phyloP scores from a whole-genome alignment of 2,888 invertebrate genomes.

The Achlya flavicornis region DNA sequence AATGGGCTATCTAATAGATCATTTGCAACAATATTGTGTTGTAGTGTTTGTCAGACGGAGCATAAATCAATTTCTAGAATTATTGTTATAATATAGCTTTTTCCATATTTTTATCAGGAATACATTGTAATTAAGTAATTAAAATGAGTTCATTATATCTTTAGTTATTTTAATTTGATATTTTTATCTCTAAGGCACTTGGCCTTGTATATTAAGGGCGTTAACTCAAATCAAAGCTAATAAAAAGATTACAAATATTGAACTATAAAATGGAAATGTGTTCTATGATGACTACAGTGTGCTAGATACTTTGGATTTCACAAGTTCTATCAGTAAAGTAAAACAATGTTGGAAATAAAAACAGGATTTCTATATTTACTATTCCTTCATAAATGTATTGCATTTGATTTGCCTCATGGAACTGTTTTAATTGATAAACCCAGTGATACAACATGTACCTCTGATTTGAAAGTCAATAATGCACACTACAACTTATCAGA shows the following conservation, averaged over 20 bases:
- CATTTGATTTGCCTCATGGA: constrained; percentile 61
- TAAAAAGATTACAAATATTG: neutral
- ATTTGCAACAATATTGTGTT: too few relatives aligned
- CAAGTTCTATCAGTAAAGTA: neutral
- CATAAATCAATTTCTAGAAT: too few relatives aligned
- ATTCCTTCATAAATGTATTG: constrained; percentile 32
- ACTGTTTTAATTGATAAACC: constrained; percentile 57
- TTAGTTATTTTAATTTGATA: neutral
- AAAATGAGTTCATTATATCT: neutral
- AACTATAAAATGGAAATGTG: neutral
- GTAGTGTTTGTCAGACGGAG: too few relatives aligned
- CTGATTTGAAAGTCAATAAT: constrained; percentile 60
- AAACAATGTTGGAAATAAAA: constrained; percentile 25
- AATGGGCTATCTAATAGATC: too few relatives aligned
- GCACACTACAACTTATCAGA: constrained; percentile 56
- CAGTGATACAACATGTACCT: constrained; percentile 44
- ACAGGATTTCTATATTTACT: constrained; percentile 39
- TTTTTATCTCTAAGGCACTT: neutral
- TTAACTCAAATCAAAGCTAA: neutral
- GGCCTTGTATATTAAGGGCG: neutral
- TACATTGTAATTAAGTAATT: neutral
- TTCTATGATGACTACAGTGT: neutral
- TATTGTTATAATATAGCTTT: too few relatives aligned
- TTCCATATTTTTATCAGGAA: neutral
- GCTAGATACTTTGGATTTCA: neutral